Evolutionary conservation across 64 coral and sea anemone genomes (phyloP).

Genomic region (Montipora cactus): DNA sequence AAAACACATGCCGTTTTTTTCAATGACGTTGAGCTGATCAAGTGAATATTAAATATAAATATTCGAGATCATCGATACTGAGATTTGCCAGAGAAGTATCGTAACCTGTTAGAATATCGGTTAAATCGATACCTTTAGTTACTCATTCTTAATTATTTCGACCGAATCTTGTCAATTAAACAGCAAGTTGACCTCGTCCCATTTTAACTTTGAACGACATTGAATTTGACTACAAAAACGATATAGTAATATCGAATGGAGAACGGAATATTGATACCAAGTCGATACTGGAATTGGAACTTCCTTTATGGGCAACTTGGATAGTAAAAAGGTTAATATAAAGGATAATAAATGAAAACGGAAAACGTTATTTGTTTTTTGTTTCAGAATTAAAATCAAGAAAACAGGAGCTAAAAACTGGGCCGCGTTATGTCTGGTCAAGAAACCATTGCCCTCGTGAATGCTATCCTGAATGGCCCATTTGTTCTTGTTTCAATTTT

Average conservation of each 20-base stretch:
- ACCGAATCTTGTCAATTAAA: no score
- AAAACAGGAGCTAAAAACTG: no score
- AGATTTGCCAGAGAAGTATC: not conserved
- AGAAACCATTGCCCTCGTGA: not conserved
- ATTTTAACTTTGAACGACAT: not conserved
- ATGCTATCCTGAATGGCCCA: not conserved
- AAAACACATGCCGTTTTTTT: no score
- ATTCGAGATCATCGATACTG: not conserved
- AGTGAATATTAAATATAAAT: not conserved
- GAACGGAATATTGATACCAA: no score
- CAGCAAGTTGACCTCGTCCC: no score
- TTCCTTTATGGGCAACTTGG: not conserved
- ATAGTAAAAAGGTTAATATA: not conserved
- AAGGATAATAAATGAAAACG: not conserved
- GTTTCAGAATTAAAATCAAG: not conserved
- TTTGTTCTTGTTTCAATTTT: not conserved
- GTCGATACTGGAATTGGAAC: not conserved
- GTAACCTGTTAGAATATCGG: not conserved
- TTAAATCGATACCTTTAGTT: no score
- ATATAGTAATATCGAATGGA: not conserved
- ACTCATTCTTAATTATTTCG: no score
- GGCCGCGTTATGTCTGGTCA: not conserved
- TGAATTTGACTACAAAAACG: not conserved
- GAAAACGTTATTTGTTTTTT: not conserved
- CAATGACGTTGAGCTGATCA: no score